Conservation (phyloP, 1,140 invertebrate genomes). For the Lysiphlebus fabarum region DNA sequence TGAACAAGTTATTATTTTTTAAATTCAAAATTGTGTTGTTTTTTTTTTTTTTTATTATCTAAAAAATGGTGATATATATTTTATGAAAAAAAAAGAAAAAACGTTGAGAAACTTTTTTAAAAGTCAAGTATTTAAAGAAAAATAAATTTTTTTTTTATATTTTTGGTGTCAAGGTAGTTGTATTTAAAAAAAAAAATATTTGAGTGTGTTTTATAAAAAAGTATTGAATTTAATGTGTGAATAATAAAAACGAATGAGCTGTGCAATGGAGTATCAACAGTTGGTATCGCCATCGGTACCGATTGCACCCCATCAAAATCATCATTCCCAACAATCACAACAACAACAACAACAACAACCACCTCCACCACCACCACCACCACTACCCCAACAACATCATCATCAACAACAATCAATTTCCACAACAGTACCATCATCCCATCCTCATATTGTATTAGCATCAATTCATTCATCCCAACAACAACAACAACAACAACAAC, state of each 20-base stretch:
- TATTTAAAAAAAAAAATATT: too few relatives aligned
- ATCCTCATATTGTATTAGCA: slow-evolving; percentile 49
- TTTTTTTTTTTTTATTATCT: too few relatives aligned
- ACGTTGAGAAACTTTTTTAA: too few relatives aligned
- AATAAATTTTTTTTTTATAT: too few relatives aligned
- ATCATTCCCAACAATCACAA: slow-evolving; percentile 38
- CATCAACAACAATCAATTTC: slow-evolving; percentile 30
- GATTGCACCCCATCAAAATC: slow-evolving; percentile 42
- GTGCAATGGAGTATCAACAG: slow-evolving; percentile 53
- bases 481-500: too few relatives aligned
- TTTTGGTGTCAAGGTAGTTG: too few relatives aligned
- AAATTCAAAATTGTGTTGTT: too few relatives aligned
- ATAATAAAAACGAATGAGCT: slow-evolving; percentile 38
- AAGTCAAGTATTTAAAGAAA: too few relatives aligned
- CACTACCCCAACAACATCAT: slow-evolving; percentile 28
- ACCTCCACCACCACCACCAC: slow-evolving; percentile 9
- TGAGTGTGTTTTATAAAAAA: too few relatives aligned
- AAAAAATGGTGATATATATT: too few relatives aligned
- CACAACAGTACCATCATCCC: slow-evolving; percentile 36
- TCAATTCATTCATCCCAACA: slow-evolving; percentile 43
- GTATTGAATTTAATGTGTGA: slow-evolving; percentile 20
- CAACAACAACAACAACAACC: slow-evolving; percentile 28
- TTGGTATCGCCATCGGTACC: slow-evolving; percentile 50
- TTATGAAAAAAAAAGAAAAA: too few relatives aligned
- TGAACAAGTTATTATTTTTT: too few relatives aligned